Conservation (phyloP, 35 echinoderm and acorn worm species). For the Anneissia japonica region DNA sequence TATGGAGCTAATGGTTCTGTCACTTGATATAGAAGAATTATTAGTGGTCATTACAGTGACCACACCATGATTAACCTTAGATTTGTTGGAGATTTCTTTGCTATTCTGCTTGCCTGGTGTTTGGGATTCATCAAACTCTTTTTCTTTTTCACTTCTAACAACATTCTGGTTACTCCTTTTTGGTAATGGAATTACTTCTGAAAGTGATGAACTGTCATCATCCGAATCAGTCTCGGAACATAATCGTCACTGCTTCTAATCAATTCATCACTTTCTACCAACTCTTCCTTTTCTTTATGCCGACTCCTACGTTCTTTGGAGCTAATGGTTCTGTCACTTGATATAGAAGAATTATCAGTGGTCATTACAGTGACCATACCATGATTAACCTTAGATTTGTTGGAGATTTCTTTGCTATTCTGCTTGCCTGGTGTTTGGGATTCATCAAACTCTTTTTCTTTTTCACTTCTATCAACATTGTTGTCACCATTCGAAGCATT, state of each 20-base stretch:
- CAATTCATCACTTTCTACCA: no score
- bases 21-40: slow-evolving; percentile 20
- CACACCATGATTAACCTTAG: neutral
- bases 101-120: neutral
- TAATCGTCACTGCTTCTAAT: no score
- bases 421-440: neutral
- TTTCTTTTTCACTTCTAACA: neutral
- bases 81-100: neutral
- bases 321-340: slow-evolving; percentile 58
- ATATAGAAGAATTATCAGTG: slow-evolving; percentile 16
- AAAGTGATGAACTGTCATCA: neutral
- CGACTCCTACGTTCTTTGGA: no score
- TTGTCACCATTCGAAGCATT: neutral
- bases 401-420: neutral
- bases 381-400: neutral
- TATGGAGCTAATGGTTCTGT: no score
- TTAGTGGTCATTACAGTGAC: slow-evolving; percentile 46
- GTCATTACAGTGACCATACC: slow-evolving; percentile 37
- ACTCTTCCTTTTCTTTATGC: no score
- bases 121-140: neutral
- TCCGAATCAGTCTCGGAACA: neutral
- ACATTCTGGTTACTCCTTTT: neutral
- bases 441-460: neutral
- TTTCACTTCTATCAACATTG: neutral
- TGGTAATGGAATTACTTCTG: neutral